phyloP scores from a whole-genome alignment of 2,797 vertebrate genomes.

The Octomys mimax region DNA sequence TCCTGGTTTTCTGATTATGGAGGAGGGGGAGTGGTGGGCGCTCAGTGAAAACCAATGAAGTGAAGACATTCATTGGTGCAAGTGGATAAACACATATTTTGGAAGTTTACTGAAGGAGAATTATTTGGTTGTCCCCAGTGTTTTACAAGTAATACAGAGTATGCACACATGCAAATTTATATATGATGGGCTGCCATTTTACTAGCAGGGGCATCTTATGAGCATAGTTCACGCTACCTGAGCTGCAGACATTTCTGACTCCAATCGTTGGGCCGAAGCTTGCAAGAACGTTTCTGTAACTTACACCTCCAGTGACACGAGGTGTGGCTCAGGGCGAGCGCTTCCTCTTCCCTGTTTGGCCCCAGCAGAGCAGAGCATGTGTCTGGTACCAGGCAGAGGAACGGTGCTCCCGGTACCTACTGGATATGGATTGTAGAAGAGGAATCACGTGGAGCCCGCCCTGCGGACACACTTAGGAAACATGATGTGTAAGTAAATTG shows the following conservation, averaged over 20 bases:
- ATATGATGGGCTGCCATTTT: neutral
- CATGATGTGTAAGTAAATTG: neutral
- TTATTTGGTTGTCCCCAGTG: constrained; percentile 16
- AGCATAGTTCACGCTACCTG: neutral
- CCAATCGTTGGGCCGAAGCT: neutral
- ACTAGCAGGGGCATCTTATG: neutral
- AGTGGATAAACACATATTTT: constrained; percentile 45
- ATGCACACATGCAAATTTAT: neutral
- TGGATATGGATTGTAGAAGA: neutral
- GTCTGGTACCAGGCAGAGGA: neutral
- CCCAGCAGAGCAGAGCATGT: neutral
- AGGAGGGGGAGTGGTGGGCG: neutral
- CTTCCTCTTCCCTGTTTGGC: neutral
- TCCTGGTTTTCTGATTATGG: neutral
- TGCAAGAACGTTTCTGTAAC: neutral
- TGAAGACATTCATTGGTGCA: constrained; percentile 22
- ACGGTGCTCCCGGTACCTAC: neutral
- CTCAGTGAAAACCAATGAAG: neutral
- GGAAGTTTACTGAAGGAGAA: constrained; percentile 49
- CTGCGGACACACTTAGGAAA: neutral
- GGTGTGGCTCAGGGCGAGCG: neutral
- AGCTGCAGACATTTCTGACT: neutral
- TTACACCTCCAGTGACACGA: neutral
- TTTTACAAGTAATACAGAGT: constrained; percentile 50
- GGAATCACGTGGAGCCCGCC: neutral